A percentile compares a stretch with the other conserved stretches of the same genome.
Evolutionary conservation across 1,140 invertebrate species (phyloP).

Genomic region (Lordiphosa collinella): DNA sequence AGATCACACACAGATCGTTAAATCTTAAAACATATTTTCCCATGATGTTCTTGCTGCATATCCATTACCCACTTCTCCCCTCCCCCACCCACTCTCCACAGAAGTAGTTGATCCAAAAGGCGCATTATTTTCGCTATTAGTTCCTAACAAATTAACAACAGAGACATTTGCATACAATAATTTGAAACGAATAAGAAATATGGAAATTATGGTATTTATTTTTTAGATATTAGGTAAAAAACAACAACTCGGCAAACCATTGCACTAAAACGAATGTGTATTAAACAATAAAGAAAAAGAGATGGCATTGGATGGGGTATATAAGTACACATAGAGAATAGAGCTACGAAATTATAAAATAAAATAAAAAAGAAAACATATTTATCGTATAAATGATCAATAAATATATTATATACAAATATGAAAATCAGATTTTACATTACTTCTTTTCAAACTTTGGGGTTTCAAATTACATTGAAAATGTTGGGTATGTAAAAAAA

Average conservation of each 20-base stretch:
- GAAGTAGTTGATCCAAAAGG: slow-evolving; percentile 1
- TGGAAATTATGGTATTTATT: slow-evolving; percentile 53
- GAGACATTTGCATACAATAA: slow-evolving; percentile 43
- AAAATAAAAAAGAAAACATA: slow-evolving; percentile 4
- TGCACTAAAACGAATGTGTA: slow-evolving; percentile 47
- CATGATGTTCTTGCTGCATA: no score
- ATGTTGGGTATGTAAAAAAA: no score
- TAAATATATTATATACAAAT: slow-evolving; percentile 4
- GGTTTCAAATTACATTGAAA: no score
- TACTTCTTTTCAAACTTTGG: no score
- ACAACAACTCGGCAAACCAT: slow-evolving; percentile 22
- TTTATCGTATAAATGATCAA: slow-evolving; percentile 48
- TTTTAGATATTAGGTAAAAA: slow-evolving; percentile 37
- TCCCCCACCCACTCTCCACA: no score
- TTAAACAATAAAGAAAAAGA: slow-evolving; percentile 48
- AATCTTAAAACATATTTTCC: no score
- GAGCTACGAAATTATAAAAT: slow-evolving; percentile 44
- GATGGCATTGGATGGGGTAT: slow-evolving; percentile 31
- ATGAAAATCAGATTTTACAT: no score
- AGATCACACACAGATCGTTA: no score
- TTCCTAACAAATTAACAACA: slow-evolving; percentile 40
- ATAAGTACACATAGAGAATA: slow-evolving; percentile 40
- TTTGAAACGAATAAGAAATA: slow-evolving; percentile 39
- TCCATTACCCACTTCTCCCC: no score
- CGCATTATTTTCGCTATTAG: slow-evolving; percentile 67